Base-by-base conservation (phyloP, 2,113 vertebrate genomes). In the Sporophila hypoxantha region DNA sequence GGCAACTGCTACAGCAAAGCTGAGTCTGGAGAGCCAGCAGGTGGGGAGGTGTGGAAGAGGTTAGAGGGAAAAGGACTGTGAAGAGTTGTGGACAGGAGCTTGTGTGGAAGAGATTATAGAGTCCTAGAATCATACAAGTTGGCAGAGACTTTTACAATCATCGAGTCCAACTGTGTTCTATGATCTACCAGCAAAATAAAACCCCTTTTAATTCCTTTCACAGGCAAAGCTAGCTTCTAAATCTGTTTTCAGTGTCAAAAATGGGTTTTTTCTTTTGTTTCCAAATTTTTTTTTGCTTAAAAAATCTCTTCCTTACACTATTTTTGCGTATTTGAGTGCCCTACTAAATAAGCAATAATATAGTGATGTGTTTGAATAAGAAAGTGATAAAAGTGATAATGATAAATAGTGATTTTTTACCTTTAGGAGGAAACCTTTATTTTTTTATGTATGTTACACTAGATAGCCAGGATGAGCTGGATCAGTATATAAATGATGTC, bases 401-500 rank as follows among this genome's bases (percentile, higher is more conserved):
- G 23, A 29, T 61, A 46, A 49, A 22, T 50, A 36, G 18, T 67
- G 59, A 37, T 53, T 39, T 79, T 93, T 80, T 93, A 65, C 8
- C 66, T 94, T 83, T 67, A 91, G 78, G 73, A 91, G 78, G 73
- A 81, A 60, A 47, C 27, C n/a, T 37, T 80, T 76, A 92, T 82
- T 78, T 17, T 87, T 66, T 60, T 75, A 36, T 65, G 42, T 89
- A 4, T 87, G 17, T 87, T 80, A 46, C 81, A 60, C 57, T 85
- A 94, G 97, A 96, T 90, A 97, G 96, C 62, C 96, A 97, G 67
- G 98, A 98, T 88, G 96, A 97, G 88, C 97, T 99, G 81, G 98
- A 99, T 94, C 98, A 98, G 92, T 99, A 99, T 92, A 98, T 99
- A 94, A 98, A 95, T 74, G 97, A 98, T 79, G 94, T 99, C 34